phyloP scores from a whole-genome alignment of 2,113 vertebrate species.

The Chaetorhynchus papuensis region DNA sequence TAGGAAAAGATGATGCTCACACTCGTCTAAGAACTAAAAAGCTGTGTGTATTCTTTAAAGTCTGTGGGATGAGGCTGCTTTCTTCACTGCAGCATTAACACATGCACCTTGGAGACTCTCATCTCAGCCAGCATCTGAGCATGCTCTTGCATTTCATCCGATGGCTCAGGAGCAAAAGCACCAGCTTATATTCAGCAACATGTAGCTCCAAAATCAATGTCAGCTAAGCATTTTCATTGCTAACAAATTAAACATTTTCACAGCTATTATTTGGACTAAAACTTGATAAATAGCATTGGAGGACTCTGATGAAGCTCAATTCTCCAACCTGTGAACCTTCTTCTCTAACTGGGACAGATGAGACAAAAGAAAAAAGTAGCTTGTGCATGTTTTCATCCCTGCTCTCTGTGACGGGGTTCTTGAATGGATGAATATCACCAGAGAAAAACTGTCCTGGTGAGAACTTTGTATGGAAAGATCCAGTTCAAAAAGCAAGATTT shows the following conservation, averaged over 20 bases:
- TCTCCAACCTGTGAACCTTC: background rate
- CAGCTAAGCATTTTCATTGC: background rate
- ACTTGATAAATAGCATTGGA: background rate
- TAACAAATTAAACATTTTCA: slow-evolving; percentile 3
- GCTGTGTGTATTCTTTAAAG: background rate
- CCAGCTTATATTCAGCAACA: background rate
- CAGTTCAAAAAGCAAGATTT: background rate
- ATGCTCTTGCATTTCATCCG: slow-evolving; percentile 30
- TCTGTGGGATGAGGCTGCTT: slow-evolving; percentile 1
- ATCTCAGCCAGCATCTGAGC: background rate
- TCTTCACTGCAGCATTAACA: background rate
- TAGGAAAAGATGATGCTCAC: background rate
- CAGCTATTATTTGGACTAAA: background rate
- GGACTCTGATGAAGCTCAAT: background rate
- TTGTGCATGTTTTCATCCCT: background rate
- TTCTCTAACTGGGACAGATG: background rate
- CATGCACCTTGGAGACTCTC: slow-evolving; percentile 20
- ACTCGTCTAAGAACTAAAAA: background rate
- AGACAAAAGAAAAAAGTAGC: background rate
- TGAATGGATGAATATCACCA: background rate
- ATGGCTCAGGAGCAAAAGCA: slow-evolving; percentile 21
- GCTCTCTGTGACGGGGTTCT: background rate
- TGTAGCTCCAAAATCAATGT: slow-evolving; percentile 11
- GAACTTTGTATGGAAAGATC: background rate
- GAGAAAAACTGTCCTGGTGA: background rate